Evolutionary conservation across 1,140 invertebrate species (phyloP).

Genomic region (Alviniconcha marisindica): DNA sequence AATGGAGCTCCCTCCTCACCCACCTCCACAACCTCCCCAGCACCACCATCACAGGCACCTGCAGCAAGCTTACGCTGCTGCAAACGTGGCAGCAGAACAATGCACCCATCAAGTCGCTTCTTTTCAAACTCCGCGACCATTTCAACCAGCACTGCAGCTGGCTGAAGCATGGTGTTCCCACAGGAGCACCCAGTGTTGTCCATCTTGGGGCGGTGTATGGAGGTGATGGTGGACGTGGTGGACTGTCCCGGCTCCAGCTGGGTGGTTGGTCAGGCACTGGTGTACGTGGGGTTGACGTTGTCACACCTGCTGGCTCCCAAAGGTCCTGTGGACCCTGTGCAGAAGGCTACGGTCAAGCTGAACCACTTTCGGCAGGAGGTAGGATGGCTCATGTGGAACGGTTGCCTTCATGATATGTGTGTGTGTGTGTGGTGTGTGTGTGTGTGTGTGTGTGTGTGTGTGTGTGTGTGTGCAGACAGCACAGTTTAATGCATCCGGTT

Average conservation of each 20-base stretch:
- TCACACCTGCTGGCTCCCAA: slow-evolving; percentile 60
- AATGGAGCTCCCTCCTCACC: neutral
- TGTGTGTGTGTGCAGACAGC: neutral
- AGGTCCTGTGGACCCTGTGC: slow-evolving; percentile 72
- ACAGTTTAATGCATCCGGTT: too few relatives aligned
- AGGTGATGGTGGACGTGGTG: slow-evolving; percentile 37
- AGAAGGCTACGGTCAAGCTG: slow-evolving; percentile 66
- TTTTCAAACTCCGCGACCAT: neutral
- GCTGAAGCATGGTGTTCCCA: neutral
- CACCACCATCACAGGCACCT: neutral
- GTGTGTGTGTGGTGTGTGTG: neutral
- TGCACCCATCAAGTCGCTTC: neutral
- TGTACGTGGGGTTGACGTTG: slow-evolving; percentile 59
- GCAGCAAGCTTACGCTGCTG: neutral
- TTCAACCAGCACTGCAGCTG: neutral
- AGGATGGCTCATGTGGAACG: neutral
- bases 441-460: neutral
- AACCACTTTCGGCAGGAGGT: slow-evolving; percentile 64
- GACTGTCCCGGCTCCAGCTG: neutral
- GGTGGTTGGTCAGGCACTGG: slow-evolving; percentile 56
- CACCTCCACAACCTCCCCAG: neutral
- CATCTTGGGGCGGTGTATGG: slow-evolving; percentile 26
- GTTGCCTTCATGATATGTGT: too few relatives aligned
- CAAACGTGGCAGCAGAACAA: neutral
- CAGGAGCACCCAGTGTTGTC: neutral